phyloP scores from a whole-genome alignment of 37 sponge, comb jelly and placozoan species.

The Chondrilla cf. caribensis region DNA sequence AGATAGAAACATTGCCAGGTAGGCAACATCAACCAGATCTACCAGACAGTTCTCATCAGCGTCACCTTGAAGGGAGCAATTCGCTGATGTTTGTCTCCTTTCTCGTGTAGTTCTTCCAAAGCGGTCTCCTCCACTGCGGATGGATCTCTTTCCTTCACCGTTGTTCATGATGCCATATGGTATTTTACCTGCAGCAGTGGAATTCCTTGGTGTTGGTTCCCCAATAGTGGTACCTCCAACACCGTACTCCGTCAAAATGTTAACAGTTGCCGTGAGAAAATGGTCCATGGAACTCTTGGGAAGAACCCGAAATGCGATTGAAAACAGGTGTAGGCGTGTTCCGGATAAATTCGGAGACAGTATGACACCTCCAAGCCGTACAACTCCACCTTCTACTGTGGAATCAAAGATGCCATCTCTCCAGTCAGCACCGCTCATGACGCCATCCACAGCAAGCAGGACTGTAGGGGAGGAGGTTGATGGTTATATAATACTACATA shows the following conservation, averaged over 20 bases:
- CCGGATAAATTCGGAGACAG: constrained; percentile 11
- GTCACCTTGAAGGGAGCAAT: constrained; percentile 41
- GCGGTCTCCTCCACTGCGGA: not conserved
- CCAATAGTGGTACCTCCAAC: constrained; percentile 49
- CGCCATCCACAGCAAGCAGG: constrained; percentile 19
- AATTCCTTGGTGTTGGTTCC: constrained; percentile 34
- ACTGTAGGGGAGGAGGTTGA: not conserved
- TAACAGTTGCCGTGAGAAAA: not conserved
- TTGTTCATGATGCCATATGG: not conserved
- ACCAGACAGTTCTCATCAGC: constrained; percentile 67
- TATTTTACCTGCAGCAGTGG: constrained; percentile 39
- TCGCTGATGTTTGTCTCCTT: not conserved
- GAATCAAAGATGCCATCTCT: constrained; percentile 33
- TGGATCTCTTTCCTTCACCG: constrained; percentile 12
- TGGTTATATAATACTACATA: no score
- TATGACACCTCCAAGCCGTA: constrained; percentile 37
- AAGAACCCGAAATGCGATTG: constrained; percentile 8
- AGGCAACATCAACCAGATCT: constrained; percentile 65
- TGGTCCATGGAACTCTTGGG: not conserved
- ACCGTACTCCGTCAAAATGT: constrained; percentile 30
- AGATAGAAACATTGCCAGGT: constrained; percentile 35
- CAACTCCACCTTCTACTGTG: constrained; percentile 16
- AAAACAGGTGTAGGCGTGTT: constrained; percentile 41
- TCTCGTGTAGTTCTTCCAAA: not conserved
- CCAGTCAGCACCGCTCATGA: constrained; percentile 29